Evolutionary conservation across 2,888 invertebrate species (phyloP), one percentile per base, ranked within the genome.

Genomic region (Mycalesis mineus): DNA sequence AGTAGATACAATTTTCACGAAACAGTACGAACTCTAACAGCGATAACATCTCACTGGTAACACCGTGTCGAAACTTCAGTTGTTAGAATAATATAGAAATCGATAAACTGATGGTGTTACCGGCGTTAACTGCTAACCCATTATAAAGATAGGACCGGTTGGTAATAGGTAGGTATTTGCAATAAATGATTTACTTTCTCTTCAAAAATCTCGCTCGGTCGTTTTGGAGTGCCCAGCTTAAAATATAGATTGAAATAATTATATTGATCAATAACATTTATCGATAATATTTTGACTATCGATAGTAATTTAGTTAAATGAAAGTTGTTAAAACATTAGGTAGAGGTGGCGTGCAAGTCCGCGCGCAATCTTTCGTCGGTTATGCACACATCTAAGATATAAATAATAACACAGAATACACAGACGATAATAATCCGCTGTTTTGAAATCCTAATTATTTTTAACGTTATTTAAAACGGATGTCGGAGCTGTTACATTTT

Each of bases 161-260:
- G 63, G 69, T 68, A 69, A 72, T 72, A 77, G 77, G 73, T 78
- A 84, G 77, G 73, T 78, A 84, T 83, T 81, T 69, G 79, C 78
- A 81, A 82, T 78, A 82, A 84, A 84, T 80, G 76, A 76, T 84
- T 84, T 77, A 87, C 88, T 88, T 88, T 88, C 88, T 84, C 84
- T 81, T 78, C 75, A 80, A 81, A 82, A 80, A 80, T 73, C 71
- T 74, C 72, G 69, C 64, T 68, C 69, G 67, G 72, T 73, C 73
- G 68, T 66, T 31, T 63, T 62, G 59, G 68, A 65, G 61, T 64
- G 68, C 66, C 72, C 69, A 75, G 73, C 73, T 75, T 70, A 69
- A 75, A 68, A 70, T 72, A 73, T 74, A 74, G 71, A 68, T 68
- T 71, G 71, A 73, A 75, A 75, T 81, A 74, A 80, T 83, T 78